Percentiles rank a stretch among this genome's conserved stretches.
These are phyloP conservation scores for Australoheros scitulus DNA, from an alignment of 2,113 vertebrate species.

Conservation along the genomic window DNA sequence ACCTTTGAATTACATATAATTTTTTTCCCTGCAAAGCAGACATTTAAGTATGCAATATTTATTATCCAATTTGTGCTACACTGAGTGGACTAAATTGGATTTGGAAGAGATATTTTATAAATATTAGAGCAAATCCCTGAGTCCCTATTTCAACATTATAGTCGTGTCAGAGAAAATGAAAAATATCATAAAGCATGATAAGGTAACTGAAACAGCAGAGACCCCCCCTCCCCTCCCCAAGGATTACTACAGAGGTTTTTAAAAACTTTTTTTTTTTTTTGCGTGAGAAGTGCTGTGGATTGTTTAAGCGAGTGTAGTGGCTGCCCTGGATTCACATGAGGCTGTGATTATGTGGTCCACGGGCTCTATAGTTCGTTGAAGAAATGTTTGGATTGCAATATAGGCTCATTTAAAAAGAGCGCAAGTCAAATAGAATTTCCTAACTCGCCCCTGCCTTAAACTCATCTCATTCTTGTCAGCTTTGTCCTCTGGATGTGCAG, in stretches of 20 bases:
- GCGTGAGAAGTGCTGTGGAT: background rate
- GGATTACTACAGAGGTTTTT: background rate
- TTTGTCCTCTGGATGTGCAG: background rate
- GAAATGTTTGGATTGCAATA: slow-evolving; percentile 1
- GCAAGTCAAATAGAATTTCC: background rate
- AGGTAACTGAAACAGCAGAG: slow-evolving; percentile 18
- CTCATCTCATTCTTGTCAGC: slow-evolving; percentile 18
- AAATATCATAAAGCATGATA: slow-evolving; percentile 27
- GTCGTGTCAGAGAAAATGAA: slow-evolving; percentile 25
- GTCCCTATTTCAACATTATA: slow-evolving; percentile 44
- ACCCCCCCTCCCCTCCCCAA: background rate
- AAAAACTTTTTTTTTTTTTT: background rate
- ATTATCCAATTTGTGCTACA: slow-evolving; percentile 36
- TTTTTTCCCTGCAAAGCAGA: background rate
- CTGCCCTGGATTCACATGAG: background rate
- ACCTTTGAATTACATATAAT: slow-evolving; percentile 26
- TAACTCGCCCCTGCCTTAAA: background rate
- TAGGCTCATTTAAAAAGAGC: background rate
- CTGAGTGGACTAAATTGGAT: slow-evolving; percentile 38
- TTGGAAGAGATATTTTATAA: slow-evolving; percentile 30
- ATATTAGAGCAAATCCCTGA: slow-evolving; percentile 37
- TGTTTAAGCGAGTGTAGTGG: background rate
- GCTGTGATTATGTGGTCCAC: background rate
- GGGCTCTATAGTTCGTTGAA: background rate
- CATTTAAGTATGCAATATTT: slow-evolving; percentile 28